These are phyloP conservation scores for Lacerta agilis DNA, from an alignment of 2,797 vertebrate genomes.

Conservation along the genomic window DNA sequence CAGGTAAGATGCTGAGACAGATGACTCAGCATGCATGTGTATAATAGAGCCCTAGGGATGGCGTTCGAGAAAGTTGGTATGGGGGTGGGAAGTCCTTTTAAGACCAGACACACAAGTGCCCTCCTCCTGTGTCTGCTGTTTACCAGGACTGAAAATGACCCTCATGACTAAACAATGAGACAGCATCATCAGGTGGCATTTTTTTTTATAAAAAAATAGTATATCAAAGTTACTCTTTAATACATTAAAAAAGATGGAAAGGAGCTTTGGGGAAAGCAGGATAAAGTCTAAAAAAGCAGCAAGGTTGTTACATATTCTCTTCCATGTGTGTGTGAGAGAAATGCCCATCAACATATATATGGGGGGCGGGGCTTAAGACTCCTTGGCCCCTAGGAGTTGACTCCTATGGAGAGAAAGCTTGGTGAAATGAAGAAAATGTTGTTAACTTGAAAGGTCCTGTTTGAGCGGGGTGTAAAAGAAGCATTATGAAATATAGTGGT, in stretches of 20 bases:
- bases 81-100: neutral
- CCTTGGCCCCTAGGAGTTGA: too few species aligned
- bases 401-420: neutral
- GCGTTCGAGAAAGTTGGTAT: slow-evolving; percentile 4
- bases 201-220: neutral
- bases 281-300: neutral
- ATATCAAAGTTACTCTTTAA: neutral
- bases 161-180: slow-evolving; percentile 8
- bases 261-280: neutral
- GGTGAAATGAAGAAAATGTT: slow-evolving; percentile 22
- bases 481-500: neutral
- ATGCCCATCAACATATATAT: too few species aligned
- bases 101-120: neutral
- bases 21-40: neutral
- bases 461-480: neutral
- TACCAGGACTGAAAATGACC: slow-evolving; percentile 4
- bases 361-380: too few species aligned
- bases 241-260: slow-evolving; percentile 2
- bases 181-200: neutral
- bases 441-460: neutral
- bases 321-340: neutral
- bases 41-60: neutral
- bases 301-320: neutral
- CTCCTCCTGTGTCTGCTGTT: neutral
- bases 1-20: slow-evolving; percentile 4